These are phyloP conservation scores for Epizoanthus ramosus DNA, from an alignment of 92 coral and sea anemone species.

Conservation along the genomic window DNA sequence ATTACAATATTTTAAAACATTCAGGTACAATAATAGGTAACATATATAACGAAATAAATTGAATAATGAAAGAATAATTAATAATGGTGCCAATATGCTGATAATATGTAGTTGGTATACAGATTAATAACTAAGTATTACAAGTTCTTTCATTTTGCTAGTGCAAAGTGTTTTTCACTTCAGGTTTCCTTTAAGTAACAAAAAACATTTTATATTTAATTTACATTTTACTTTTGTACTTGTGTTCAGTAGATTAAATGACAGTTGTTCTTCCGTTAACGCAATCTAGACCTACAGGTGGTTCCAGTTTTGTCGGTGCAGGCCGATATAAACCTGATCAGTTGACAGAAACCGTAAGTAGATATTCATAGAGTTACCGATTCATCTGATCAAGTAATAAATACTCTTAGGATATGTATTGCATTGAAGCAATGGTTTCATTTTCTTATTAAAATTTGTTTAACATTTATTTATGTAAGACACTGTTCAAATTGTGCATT, in stretches of 20 bases:
- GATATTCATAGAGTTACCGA: neutral
- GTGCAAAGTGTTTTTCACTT: too few species aligned
- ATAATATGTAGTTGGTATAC: too few species aligned
- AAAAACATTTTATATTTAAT: neutral
- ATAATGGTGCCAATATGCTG: too few species aligned
- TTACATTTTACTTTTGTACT: neutral
- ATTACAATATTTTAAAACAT: too few species aligned
- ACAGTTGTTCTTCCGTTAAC: neutral
- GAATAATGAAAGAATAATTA: too few species aligned
- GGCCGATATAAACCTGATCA: slow-evolving; percentile 94
- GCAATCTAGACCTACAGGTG: slow-evolving; percentile 80
- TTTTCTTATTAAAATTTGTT: neutral
- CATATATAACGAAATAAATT: too few species aligned
- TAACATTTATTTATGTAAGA: neutral
- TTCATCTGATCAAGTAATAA: neutral
- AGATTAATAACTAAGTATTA: too few species aligned
- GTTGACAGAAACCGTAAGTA: slow-evolving; percentile 87
- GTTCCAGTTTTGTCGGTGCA: slow-evolving; percentile 80
- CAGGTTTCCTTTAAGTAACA: too few species aligned
- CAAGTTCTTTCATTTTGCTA: too few species aligned
- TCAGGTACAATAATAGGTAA: too few species aligned
- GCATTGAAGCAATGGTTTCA: neutral
- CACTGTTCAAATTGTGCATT: neutral
- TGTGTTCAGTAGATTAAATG: neutral
- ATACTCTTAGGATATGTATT: too few species aligned